phyloP scores from a whole-genome alignment of 2,888 invertebrate species.

The Tubulanus polymorphus region DNA sequence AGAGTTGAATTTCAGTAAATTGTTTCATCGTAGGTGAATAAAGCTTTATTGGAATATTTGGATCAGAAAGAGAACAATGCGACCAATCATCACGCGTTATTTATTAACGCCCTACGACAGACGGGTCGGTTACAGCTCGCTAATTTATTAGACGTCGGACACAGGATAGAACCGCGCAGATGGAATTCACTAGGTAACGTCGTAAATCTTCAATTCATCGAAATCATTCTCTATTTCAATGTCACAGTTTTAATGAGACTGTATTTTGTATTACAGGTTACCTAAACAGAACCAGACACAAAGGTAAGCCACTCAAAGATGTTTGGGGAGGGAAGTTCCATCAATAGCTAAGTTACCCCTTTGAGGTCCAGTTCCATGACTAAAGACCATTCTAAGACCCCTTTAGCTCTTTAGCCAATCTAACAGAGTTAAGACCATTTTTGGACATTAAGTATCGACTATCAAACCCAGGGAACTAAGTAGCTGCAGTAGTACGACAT shows the following conservation, averaged over 20 bases:
- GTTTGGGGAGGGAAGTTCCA: background rate
- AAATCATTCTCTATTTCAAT: too few species aligned
- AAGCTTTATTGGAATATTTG: conserved; percentile 36
- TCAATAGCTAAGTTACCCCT: too few species aligned
- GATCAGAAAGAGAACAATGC: conserved; percentile 36
- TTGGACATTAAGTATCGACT: too few species aligned
- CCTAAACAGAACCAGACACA: conserved; percentile 39
- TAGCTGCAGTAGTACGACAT: too few species aligned
- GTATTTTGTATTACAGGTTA: conserved; percentile 28
- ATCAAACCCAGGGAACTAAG: too few species aligned
- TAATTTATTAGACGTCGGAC: conserved; percentile 39
- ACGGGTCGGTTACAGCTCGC: conserved; percentile 48
- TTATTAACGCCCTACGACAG: conserved; percentile 47
- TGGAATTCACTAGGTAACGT: conserved; percentile 27
- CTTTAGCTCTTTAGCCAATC: too few species aligned
- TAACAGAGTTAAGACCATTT: too few species aligned
- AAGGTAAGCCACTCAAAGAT: conserved; percentile 25
- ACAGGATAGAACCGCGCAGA: conserved; percentile 39
- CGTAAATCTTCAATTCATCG: background rate
- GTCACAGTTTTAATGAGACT: background rate
- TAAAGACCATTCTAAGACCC: too few species aligned
- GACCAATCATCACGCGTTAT: conserved; percentile 27
- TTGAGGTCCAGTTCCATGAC: too few species aligned
- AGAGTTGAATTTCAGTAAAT: background rate
- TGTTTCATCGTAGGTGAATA: conserved; percentile 28